These are phyloP conservation scores for Aurelia sp. DNA, from an alignment of 30 jellyfish, hydroid and myxozoan genomes.

Conservation along the genomic window DNA sequence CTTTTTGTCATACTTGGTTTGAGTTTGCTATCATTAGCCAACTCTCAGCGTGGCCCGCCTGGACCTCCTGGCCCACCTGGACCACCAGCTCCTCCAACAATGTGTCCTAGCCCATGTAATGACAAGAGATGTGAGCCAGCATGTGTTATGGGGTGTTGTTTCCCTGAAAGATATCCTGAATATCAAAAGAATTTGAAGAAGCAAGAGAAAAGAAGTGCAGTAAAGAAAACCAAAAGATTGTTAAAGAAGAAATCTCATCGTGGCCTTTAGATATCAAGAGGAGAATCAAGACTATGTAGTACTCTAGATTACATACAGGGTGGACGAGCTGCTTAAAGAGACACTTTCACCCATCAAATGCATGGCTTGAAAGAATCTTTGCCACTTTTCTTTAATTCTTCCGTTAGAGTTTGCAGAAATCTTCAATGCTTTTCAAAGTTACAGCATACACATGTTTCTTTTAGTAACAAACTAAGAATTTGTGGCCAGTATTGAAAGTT, in stretches of 20 bases:
- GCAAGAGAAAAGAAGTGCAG: slow-evolving; percentile 5
- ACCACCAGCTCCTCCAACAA: slow-evolving; percentile 58
- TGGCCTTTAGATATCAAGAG: not conserved
- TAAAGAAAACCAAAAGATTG: not conserved
- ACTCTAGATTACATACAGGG: too few species aligned
- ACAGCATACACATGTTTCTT: too few species aligned
- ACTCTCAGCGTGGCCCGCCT: slow-evolving; percentile 51
- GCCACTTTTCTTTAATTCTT: too few species aligned
- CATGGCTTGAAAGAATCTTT: too few species aligned
- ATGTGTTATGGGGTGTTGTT: slow-evolving; percentile 66
- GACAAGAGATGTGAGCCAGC: slow-evolving; percentile 67
- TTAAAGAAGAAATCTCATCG: not conserved
- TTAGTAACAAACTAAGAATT: too few species aligned
- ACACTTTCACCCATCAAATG: too few species aligned
- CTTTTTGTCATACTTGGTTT: too few species aligned
- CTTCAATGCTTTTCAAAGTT: too few species aligned
- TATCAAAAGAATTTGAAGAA: slow-evolving; percentile 7
- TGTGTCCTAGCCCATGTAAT: slow-evolving; percentile 54
- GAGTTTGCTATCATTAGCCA: too few species aligned
- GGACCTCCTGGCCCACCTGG: slow-evolving; percentile 81
- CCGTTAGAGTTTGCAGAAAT: too few species aligned
- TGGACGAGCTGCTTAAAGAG: too few species aligned
- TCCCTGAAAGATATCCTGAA: slow-evolving; percentile 48
- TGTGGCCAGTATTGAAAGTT: too few species aligned
- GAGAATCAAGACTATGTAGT: not conserved